phyloP scores from a whole-genome alignment of 2,797 vertebrate species.

The Chromis chromis region DNA sequence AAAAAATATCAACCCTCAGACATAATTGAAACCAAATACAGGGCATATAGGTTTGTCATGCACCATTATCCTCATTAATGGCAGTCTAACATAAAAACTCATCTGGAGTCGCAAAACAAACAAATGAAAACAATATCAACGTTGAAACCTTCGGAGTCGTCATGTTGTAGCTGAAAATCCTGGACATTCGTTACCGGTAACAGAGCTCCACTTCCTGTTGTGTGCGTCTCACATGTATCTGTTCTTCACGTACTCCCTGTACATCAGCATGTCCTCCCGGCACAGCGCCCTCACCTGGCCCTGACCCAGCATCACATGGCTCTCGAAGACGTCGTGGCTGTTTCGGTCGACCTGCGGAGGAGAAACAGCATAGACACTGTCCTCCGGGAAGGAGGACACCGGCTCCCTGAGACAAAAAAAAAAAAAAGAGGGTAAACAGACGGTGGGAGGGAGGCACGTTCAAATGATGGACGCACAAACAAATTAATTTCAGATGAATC shows the following conservation, averaged over 20 bases:
- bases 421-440: neutral
- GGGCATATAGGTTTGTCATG: neutral
- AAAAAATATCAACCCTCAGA: neutral
- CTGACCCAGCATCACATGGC: conserved; percentile 88
- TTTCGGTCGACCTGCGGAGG: conserved; percentile 87
- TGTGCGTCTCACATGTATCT: conserved; percentile 73
- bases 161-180: neutral
- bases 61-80: neutral
- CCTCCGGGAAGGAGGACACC: conserved; percentile 90
- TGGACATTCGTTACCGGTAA: no score
- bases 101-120: neutral
- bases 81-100: neutral
- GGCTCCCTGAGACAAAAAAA: conserved; percentile 81
- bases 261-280: conserved; percentile 90
- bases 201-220: neutral
- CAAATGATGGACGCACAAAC: neutral
- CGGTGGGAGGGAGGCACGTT: neutral
- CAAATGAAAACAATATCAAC: neutral
- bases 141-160: neutral
- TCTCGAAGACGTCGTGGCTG: conserved; percentile 89
- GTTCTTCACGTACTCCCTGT: conserved; percentile 84
- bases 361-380: conserved; percentile 90
- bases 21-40: neutral
- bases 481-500: neutral
- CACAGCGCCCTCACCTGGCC: conserved; percentile 88